Base-by-base conservation (phyloP, 2,888 invertebrate species). In the Escarpia spicata region DNA sequence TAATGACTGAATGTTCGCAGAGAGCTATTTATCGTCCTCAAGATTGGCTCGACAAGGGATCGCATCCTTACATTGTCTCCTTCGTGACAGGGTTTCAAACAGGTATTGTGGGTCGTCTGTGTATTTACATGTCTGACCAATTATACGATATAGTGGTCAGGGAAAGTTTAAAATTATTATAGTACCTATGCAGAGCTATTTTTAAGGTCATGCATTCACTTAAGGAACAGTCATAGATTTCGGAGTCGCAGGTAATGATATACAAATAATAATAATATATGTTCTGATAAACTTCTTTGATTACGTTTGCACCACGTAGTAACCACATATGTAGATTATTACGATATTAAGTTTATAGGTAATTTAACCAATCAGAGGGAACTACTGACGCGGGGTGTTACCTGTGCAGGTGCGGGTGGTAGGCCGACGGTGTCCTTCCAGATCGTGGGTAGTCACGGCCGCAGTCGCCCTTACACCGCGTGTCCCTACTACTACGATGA, bases 41-140 rank as follows among this genome's bases (percentile, higher is more conserved):
- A 26, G 75, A 75, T 3, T 75, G 75, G 75, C 75, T 75, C 75
- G 75, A 75, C 6, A 75, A 75, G 75, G 75, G 75, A 3, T 15
- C 75, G n/a, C 75, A 75, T 75, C 75, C 75, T 26, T 75, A 75
- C 75, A 75, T 75, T 75, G 75, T 75, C 75, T 75, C 75, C 26
- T 75, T 75, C 26, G 75, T 75, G 75, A 75, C 75, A 75, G 75
- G 75, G 19, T 75, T 75, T 75, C 75, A 75, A 75, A 26, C 75
- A 75, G 75, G 75, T 75, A 75, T 26, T 26, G n/a, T 75, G 19
- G 6, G 75, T n/a, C n/a, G 26, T 75, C 19, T 75, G 26, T n/a
- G 6, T 26, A 75, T 75, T 75, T 75, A 75, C 75, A 75, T 75
- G n/a, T 75, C 75, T 75, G 75, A 1, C 75, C 19, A 75, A 6